Percentiles rank a stretch among this genome's conserved stretches.
These are phyloP conservation scores for Corythaeola cristata DNA, from an alignment of 2,113 vertebrate genomes.

Conservation along the genomic window DNA sequence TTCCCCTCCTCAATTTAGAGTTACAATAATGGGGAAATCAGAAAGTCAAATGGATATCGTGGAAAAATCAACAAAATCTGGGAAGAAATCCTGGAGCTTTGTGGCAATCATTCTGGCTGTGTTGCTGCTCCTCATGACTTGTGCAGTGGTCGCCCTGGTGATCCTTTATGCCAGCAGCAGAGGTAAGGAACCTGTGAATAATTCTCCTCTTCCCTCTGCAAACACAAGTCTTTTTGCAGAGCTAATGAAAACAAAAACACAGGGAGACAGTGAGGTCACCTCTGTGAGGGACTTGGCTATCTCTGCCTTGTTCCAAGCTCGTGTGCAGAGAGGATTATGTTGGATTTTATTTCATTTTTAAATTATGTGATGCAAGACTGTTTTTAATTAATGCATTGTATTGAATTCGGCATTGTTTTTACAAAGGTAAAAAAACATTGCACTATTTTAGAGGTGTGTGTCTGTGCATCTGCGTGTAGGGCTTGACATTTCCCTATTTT, in stretches of 20 bases:
- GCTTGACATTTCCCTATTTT: not conserved
- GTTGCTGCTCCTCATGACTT: slow-evolving; percentile 84
- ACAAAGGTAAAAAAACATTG: not conserved
- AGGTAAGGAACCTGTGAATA: slow-evolving; percentile 72
- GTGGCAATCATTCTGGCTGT: slow-evolving; percentile 83
- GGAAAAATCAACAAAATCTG: slow-evolving; percentile 83
- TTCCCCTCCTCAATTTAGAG: slow-evolving; percentile 67
- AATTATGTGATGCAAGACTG: not conserved
- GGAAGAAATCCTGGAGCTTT: slow-evolving; percentile 80
- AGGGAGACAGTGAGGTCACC: not conserved
- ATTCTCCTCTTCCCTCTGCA: not conserved
- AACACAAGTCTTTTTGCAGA: not conserved
- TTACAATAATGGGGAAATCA: slow-evolving; percentile 87
- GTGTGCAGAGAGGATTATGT: not conserved
- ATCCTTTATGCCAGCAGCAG: slow-evolving; percentile 84
- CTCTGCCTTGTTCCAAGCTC: not conserved
- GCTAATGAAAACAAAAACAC: not conserved
- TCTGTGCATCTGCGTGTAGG: not conserved
- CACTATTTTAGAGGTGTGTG: not conserved
- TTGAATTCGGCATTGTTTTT: not conserved
- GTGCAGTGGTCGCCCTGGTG: slow-evolving; percentile 83
- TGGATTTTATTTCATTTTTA: not conserved
- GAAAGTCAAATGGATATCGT: slow-evolving; percentile 91
- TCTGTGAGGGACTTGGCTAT: not conserved
- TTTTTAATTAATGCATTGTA: not conserved